A percentile compares a stretch with the other conserved stretches of the same genome.
Conservation (phyloP, 2,888 invertebrate species). For the Epinotia brunnichana region DNA sequence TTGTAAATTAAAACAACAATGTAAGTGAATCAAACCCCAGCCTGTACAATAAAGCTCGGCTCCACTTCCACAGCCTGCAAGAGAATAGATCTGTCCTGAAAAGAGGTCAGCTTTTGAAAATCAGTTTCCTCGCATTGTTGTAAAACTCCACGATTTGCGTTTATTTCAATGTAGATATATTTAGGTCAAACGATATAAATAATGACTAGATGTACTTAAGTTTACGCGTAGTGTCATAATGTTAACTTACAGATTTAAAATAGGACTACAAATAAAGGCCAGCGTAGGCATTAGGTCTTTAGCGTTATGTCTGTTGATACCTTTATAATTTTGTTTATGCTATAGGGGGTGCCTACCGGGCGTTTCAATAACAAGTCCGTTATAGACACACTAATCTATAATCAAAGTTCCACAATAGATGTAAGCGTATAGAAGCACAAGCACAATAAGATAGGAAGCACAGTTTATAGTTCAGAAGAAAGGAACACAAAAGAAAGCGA, state of each 20-base stretch:
- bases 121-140: constrained; percentile 20
- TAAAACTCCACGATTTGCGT: constrained; percentile 23
- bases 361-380: too few species aligned
- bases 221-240: background rate
- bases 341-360: too few species aligned
- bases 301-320: too few species aligned
- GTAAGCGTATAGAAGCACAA: too few species aligned
- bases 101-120: constrained; percentile 29
- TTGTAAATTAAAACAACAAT: constrained; percentile 28
- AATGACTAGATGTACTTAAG: background rate
- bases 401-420: too few species aligned
- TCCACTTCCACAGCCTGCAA: constrained; percentile 17
- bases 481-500: too few species aligned
- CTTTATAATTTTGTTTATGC: too few species aligned
- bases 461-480: too few species aligned
- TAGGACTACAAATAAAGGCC: too few species aligned
- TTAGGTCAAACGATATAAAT: constrained; percentile 9
- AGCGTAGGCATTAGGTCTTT: too few species aligned
- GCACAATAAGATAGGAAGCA: too few species aligned
- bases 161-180: constrained; percentile 4
- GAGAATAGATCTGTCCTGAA: constrained; percentile 21
- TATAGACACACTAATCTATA: too few species aligned
- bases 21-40: constrained; percentile 10
- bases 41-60: constrained; percentile 14
- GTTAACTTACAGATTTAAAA: background rate